Conservation (phyloP, 2,113 vertebrate genomes). For the Calidris pygmaea region DNA sequence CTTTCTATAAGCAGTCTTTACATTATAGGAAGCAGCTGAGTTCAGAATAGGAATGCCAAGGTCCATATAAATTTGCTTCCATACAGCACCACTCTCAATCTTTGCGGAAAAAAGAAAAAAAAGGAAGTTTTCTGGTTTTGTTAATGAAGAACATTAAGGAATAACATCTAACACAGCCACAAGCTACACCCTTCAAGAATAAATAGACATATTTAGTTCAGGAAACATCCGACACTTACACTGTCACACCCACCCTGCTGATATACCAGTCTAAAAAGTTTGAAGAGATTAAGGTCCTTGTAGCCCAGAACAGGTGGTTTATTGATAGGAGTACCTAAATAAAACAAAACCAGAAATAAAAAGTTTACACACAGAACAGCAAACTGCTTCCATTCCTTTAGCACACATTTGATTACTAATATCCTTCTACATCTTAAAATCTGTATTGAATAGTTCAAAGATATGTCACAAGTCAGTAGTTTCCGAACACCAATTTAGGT, state of each 20-base stretch:
- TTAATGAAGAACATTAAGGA: not conserved
- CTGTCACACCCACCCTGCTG: slow-evolving; percentile 93
- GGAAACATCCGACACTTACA: slow-evolving; percentile 74
- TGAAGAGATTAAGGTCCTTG: slow-evolving; percentile 98
- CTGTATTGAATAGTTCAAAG: not conserved
- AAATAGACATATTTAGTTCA: not conserved
- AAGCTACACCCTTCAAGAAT: not conserved
- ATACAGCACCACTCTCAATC: slow-evolving; percentile 96
- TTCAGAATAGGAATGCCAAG: slow-evolving; percentile 98
- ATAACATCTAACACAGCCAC: not conserved
- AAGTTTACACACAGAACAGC: not conserved
- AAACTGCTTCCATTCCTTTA: not conserved
- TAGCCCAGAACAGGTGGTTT: slow-evolving; percentile 98
- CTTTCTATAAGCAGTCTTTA: slow-evolving; percentile 99
- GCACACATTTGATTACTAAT: not conserved
- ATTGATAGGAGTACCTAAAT: slow-evolving; percentile 95
- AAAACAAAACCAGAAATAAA: slow-evolving; percentile 11
- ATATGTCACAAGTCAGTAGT: not conserved
- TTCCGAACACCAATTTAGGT: not conserved
- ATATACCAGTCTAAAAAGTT: slow-evolving; percentile 94
- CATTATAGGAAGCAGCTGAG: slow-evolving; percentile 98
- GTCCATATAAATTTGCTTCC: slow-evolving; percentile 99
- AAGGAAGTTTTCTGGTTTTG: not conserved
- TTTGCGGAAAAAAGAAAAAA: slow-evolving; percentile 30
- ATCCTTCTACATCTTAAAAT: not conserved